A percentile compares a stretch with the other conserved stretches of the same genome.
phyloP scores from a whole-genome alignment of 2,113 vertebrate genomes.

The Merops nubicus region DNA sequence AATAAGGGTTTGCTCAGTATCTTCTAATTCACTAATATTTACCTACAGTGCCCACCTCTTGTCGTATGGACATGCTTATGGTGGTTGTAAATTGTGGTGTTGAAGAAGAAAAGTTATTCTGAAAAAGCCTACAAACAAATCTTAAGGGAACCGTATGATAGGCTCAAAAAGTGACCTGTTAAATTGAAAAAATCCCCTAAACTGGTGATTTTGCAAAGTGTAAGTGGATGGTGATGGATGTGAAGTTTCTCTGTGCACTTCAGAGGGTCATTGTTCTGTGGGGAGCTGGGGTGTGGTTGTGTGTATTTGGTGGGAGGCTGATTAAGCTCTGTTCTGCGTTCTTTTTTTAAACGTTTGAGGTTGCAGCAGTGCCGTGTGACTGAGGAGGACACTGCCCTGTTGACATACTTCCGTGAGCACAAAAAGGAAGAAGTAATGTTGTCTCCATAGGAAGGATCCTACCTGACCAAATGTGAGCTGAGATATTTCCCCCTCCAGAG shows the following conservation, averaged over 20 bases:
- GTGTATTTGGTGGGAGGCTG: neutral
- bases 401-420: neutral
- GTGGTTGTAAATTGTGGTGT: neutral
- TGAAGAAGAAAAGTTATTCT: too few species aligned
- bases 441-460: neutral
- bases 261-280: rapidly evolving
- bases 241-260: rapidly evolving
- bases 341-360: neutral
- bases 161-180: neutral
- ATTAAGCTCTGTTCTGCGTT: neutral
- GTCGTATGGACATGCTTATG: neutral
- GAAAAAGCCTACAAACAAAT: neutral
- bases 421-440: neutral
- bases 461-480: neutral
- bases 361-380: rapidly evolving
- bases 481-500: neutral
- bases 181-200: neutral
- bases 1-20: neutral
- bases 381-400: neutral
- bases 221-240: too few species aligned
- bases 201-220: neutral
- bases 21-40: rapidly evolving
- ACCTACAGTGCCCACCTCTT: too few species aligned
- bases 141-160: neutral
- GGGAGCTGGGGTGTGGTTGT: neutral